These are phyloP conservation scores for Spizaetus ornatus DNA, from an alignment of 2,113 vertebrate species.

Conservation along the genomic window DNA sequence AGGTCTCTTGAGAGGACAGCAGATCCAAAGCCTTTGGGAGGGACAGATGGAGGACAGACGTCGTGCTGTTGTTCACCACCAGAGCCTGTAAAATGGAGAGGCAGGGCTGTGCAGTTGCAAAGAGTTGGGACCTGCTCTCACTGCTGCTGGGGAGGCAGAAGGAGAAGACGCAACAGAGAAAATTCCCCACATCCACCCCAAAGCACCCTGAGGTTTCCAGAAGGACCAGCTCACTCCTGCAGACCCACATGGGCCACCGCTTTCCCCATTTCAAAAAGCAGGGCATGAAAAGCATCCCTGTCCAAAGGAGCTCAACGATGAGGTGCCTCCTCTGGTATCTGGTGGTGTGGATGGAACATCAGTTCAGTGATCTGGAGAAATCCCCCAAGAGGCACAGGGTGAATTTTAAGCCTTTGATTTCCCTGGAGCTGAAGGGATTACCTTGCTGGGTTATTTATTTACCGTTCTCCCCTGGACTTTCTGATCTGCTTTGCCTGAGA, in stretches of 20 bases:
- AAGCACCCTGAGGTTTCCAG: background rate
- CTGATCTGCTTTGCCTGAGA: background rate
- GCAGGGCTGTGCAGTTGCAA: background rate
- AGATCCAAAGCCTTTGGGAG: background rate
- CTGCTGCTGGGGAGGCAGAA: background rate
- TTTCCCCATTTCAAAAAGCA: background rate
- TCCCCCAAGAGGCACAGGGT: background rate
- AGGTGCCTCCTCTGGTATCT: background rate
- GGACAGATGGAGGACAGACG: background rate
- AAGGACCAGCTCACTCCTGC: background rate
- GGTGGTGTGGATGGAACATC: background rate
- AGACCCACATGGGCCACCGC: rapidly evolving
- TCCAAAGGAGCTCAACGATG: rapidly evolving
- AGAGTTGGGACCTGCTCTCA: background rate
- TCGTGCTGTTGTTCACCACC: rapidly evolving
- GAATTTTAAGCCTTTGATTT: background rate
- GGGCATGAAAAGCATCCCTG: background rate
- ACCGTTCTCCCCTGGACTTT: background rate
- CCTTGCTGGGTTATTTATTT: background rate
- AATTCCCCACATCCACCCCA: background rate
- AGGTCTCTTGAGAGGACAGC: background rate
- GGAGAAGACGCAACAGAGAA: background rate
- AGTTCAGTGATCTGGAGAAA: background rate
- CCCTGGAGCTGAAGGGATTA: background rate
- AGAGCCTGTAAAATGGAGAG: background rate